Conservation (phyloP, 2,113 vertebrate species). For the Bostrychus sinensis region DNA sequence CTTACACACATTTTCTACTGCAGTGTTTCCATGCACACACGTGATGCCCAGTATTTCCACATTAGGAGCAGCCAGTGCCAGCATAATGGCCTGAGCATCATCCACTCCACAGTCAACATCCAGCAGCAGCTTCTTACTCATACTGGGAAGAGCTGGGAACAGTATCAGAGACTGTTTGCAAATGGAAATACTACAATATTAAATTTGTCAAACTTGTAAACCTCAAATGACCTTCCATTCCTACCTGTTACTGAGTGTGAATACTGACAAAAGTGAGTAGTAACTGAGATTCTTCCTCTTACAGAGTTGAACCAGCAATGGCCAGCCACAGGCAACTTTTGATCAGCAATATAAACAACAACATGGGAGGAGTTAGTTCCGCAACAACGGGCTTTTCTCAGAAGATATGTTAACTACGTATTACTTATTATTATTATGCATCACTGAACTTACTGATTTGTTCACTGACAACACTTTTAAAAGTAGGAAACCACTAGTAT, state of each 20-base stretch:
- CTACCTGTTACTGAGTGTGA: slow-evolving; percentile 27
- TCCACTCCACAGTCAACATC: slow-evolving; percentile 83
- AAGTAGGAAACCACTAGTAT: too few species aligned
- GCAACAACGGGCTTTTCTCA: not conserved
- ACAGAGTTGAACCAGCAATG: not conserved
- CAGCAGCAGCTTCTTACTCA: slow-evolving; percentile 74
- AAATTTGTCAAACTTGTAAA: not conserved
- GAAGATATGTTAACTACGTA: not conserved
- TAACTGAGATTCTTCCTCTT: not conserved
- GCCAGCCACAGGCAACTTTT: slow-evolving; percentile 41
- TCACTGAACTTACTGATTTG: too few species aligned
- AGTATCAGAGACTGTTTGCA: not conserved
- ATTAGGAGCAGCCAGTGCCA: slow-evolving; percentile 73
- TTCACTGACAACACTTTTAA: too few species aligned
- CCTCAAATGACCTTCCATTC: not conserved
- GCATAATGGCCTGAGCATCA: slow-evolving; percentile 82
- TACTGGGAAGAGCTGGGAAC: slow-evolving; percentile 42
- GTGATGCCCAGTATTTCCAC: slow-evolving; percentile 79
- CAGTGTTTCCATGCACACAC: slow-evolving; percentile 80
- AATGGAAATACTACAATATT: not conserved
- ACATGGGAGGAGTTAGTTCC: not conserved
- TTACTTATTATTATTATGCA: not conserved
- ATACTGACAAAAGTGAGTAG: not conserved
- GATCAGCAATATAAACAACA: not conserved
- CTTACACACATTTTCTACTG: slow-evolving; percentile 79